Conservation (phyloP, 2,888 invertebrate species). For the Volucella inflata region DNA sequence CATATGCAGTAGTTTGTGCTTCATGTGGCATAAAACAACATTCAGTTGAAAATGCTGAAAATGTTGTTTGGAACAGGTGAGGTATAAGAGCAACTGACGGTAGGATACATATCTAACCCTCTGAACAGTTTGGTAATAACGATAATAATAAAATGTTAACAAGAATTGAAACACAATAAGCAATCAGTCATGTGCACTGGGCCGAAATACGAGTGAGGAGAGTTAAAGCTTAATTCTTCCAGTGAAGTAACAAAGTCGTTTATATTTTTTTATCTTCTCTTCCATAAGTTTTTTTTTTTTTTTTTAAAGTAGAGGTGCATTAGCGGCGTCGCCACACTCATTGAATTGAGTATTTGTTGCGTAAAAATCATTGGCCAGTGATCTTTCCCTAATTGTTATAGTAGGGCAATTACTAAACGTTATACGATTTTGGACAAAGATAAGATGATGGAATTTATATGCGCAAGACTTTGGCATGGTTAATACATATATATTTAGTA, state of each 20-base stretch:
- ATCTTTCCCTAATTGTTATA: constrained; percentile 47
- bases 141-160: constrained; percentile 40
- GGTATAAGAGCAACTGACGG: not conserved
- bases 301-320: constrained; percentile 44
- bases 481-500: too few relatives aligned
- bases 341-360: constrained; percentile 51
- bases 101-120: constrained; percentile 18
- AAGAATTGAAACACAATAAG: constrained; percentile 51
- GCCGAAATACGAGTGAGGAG: constrained; percentile 21
- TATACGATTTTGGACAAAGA: constrained; percentile 54
- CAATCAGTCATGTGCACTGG: constrained; percentile 69
- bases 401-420: constrained; percentile 33
- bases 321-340: constrained; percentile 13
- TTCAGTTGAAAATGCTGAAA: constrained; percentile 24
- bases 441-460: constrained; percentile 7
- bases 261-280: constrained; percentile 15
- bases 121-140: constrained; percentile 55
- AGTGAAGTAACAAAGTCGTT: constrained; percentile 15
- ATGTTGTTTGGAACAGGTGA: constrained; percentile 43
- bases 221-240: not conserved
- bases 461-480: constrained; percentile 17
- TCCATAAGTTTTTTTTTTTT: not conserved
- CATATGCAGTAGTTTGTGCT: constrained; percentile 23
- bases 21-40: constrained; percentile 33
- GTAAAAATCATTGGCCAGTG: constrained; percentile 57